Percentiles rank a stretch among this genome's conserved stretches.
phyloP scores from a whole-genome alignment of 2,113 vertebrate genomes.

The Ochotona curzoniae region DNA sequence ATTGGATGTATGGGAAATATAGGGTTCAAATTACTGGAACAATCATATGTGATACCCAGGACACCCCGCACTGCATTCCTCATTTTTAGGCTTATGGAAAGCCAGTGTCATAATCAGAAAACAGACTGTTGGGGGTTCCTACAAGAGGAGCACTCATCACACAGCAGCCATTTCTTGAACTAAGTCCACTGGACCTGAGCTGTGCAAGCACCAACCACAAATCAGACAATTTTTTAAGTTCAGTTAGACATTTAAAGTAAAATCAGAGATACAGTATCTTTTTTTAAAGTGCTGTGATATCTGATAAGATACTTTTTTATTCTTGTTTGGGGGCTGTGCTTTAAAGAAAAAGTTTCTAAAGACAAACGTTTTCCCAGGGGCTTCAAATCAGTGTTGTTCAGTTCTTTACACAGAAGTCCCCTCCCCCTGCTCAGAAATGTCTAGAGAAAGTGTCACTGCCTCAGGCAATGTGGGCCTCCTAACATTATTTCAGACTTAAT shows the following conservation, averaged over 20 bases:
- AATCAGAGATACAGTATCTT: neutral
- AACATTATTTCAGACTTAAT: neutral
- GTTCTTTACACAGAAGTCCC: neutral
- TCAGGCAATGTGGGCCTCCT: neutral
- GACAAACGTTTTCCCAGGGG: slow-evolving; percentile 6
- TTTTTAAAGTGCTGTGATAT: neutral
- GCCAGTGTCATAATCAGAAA: slow-evolving; percentile 3
- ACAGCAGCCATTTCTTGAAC: neutral
- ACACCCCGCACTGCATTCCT: neutral
- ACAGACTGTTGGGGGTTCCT: no score
- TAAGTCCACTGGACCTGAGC: neutral
- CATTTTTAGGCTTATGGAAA: slow-evolving; percentile 47
- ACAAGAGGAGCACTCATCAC: no score
- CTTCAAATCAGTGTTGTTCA: neutral
- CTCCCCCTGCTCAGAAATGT: neutral
- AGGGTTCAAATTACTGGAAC: slow-evolving; percentile 51
- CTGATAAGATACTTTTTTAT: neutral
- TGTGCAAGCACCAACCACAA: neutral
- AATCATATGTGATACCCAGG: neutral
- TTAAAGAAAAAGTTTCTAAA: neutral
- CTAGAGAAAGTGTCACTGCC: neutral
- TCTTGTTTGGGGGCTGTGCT: neutral
- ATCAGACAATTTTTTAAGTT: slow-evolving; percentile 11
- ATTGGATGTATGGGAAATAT: slow-evolving; percentile 61
- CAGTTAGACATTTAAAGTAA: slow-evolving; percentile 9